phyloP scores from a whole-genome alignment of 2,113 vertebrate genomes.

The Hystrix cristata region DNA sequence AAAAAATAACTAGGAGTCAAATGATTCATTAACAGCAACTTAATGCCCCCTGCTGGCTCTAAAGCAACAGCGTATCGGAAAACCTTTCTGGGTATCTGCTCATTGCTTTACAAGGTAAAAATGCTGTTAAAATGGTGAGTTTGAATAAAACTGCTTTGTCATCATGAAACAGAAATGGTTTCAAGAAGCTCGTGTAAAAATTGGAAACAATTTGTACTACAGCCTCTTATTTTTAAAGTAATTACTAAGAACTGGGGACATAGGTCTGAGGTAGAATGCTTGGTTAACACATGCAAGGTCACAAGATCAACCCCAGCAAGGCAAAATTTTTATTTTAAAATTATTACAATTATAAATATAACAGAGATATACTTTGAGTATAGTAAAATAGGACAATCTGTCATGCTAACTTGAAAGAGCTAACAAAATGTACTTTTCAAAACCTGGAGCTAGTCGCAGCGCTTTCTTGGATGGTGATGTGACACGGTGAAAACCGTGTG shows the following conservation, averaged over 20 bases:
- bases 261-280: neutral
- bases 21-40: neutral
- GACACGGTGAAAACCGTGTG: neutral
- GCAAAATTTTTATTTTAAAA: neutral
- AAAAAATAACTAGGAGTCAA: neutral
- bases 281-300: neutral
- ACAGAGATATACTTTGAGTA: neutral
- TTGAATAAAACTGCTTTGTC: constrained; percentile 29
- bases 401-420: neutral
- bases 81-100: neutral
- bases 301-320: neutral
- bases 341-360: neutral
- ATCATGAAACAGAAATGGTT: constrained; percentile 45
- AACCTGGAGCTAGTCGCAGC: neutral
- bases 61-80: neutral
- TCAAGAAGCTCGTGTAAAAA: constrained; percentile 18
- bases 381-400: constrained; percentile 15
- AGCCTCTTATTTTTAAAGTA: neutral
- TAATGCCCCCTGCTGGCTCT: constrained; percentile 45
- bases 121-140: neutral
- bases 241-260: neutral
- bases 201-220: neutral
- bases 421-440: neutral
- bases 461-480: neutral
- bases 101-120: neutral